Evolutionary conservation across 2,888 invertebrate species (phyloP).

Genomic region (Epirrhoe tristata): DNA sequence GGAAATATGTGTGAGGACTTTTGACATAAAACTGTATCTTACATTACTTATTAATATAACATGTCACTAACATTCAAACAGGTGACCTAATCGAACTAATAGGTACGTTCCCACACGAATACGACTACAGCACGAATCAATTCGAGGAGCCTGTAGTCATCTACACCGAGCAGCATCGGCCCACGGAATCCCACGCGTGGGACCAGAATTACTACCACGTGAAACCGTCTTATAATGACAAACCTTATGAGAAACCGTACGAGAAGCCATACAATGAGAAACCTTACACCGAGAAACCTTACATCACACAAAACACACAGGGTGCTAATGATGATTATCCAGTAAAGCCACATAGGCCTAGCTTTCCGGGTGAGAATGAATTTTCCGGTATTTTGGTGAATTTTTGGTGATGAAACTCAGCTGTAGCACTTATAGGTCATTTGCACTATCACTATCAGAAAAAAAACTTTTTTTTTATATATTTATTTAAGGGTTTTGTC

Average conservation of each 20-base stretch:
- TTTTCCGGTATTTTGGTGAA: conserved; percentile 37
- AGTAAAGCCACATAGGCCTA: conserved; percentile 71
- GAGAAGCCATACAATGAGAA: conserved; percentile 47
- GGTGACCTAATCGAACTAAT: conserved; percentile 83
- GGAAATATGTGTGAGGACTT: no score
- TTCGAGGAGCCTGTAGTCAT: conserved; percentile 80
- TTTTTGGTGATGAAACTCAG: conserved; percentile 53
- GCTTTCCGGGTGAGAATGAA: conserved; percentile 75
- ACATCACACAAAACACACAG: conserved; percentile 43
- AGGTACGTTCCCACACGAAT: conserved; percentile 81
- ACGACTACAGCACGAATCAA: conserved; percentile 77
- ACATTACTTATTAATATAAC: conserved; percentile 27
- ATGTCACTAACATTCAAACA: conserved; percentile 58
- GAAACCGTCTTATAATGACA: conserved; percentile 81
- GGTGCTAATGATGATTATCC: conserved; percentile 80
- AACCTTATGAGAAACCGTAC: conserved; percentile 33
- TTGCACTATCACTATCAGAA: neutral
- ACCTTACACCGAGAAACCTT: conserved; percentile 31
- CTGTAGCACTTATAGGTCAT: conserved; percentile 13
- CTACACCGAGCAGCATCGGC: conserved; percentile 74
- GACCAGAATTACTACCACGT: conserved; percentile 72
- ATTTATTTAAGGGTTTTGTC: no score
- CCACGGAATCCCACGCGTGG: conserved; percentile 70
- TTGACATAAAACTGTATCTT: conserved; percentile 1
- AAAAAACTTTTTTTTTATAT: neutral